A percentile compares a stretch with the other conserved stretches of the same genome.
phyloP scores from a whole-genome alignment of 2,797 vertebrate species.

The Halcyon chelicuti region DNA sequence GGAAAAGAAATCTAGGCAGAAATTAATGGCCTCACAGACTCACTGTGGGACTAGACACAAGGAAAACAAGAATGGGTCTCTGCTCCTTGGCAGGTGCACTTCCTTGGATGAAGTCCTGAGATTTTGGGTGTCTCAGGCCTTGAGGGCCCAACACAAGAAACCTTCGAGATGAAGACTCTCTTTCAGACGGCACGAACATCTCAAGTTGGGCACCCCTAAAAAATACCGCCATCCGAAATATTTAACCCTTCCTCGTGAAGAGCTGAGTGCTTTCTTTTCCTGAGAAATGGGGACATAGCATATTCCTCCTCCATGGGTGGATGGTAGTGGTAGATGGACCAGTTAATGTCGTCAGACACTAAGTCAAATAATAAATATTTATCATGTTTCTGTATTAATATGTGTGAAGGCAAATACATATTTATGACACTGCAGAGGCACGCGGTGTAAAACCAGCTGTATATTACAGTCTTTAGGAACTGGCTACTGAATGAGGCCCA shows the following conservation, averaged over 20 bases:
- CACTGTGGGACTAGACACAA: neutral
- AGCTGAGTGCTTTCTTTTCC: neutral
- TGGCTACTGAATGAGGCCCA: neutral
- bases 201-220: neutral
- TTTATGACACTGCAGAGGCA: slow-evolving; percentile 43
- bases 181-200: neutral
- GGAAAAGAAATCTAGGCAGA: slow-evolving; percentile 19
- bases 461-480: neutral
- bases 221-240: rapidly evolving
- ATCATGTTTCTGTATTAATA: slow-evolving; percentile 40
- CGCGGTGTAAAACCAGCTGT: neutral
- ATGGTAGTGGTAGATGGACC: neutral
- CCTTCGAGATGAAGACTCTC: neutral
- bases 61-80: neutral
- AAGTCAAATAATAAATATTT: slow-evolving; percentile 59
- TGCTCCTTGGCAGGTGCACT: neutral
- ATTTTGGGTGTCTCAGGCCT: neutral
- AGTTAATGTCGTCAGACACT: neutral
- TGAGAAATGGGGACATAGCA: neutral
- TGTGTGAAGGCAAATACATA: slow-evolving; percentile 34
- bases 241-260: neutral
- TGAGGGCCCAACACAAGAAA: neutral
- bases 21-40: slow-evolving; percentile 18
- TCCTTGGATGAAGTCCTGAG: neutral
- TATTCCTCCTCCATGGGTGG: neutral